Percentiles rank a stretch among this genome's conserved stretches.
Evolutionary conservation across 2,888 invertebrate species (phyloP).

Genomic region (Andrena chrysosceles): DNA sequence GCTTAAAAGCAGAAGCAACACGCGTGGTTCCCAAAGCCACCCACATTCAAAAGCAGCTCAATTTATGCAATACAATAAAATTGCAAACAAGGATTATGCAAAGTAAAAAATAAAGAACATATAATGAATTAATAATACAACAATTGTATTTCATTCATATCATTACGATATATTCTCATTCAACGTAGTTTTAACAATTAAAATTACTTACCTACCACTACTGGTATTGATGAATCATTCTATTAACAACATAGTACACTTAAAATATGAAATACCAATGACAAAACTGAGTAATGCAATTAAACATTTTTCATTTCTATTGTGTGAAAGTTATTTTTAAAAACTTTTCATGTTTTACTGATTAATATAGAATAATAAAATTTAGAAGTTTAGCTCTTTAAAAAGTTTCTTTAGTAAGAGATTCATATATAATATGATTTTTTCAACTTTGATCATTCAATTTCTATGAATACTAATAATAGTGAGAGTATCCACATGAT

Average conservation of each 20-base stretch:
- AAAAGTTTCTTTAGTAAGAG: neutral
- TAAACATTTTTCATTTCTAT: neutral
- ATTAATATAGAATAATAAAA: neutral
- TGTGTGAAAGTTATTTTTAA: neutral
- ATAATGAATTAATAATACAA: neutral
- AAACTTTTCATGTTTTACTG: neutral
- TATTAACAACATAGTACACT: conserved; percentile 10
- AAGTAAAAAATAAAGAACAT: neutral
- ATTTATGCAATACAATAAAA: neutral
- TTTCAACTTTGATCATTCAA: neutral
- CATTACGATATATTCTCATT: neutral
- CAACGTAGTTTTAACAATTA: conserved; percentile 6
- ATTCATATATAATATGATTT: neutral
- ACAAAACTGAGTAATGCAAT: neutral
- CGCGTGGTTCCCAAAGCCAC: neutral
- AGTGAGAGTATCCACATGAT: neutral
- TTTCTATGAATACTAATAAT: neutral
- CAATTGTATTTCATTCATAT: neutral
- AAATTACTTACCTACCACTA: conserved; percentile 19
- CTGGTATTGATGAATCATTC: neutral
- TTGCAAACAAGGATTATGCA: conserved; percentile 26
- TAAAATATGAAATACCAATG: conserved; percentile 14
- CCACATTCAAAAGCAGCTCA: neutral
- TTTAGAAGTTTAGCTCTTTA: neutral
- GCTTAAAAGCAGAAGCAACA: neutral